Evolutionary conservation across 2,113 vertebrate genomes (phyloP), one percentile per base, ranked within the genome.

Genomic region (Agelaius tricolor): DNA sequence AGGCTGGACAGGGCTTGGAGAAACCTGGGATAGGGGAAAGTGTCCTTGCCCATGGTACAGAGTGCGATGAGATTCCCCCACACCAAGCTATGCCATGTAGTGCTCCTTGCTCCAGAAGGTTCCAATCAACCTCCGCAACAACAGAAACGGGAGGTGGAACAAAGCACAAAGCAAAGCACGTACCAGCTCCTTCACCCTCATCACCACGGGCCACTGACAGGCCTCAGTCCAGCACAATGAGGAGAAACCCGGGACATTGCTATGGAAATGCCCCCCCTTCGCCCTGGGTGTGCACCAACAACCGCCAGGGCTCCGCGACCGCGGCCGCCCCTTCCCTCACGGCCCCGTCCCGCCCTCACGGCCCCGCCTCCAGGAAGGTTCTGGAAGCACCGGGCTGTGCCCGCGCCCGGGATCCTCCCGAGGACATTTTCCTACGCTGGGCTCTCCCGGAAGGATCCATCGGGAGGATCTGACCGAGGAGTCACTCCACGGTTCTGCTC

Each of bases 261-360:
- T 7, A 23, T 4, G 35, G 47, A 41, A 43, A 72, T 2, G 5
- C 27, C 39, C 37, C 37, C 37, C 3, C 15, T 11, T 24, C 30
- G 8, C 19, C 43, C 10, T 2, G 7, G 11, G 9, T 7, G 26
- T 3, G 37, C 62, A 1, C 13, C 1, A 30, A 6, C 13, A 21
- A 6, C 9, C 24, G 3, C 61, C 12, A 4, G 35, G 27, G 5
- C n/a, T 15, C 49, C 41, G 8, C 13, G 10, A 9, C 27, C 47
- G 39, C 10, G 20, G 16, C 46, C 24, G 35, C 19, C 43, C 44
- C 44, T 21, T 10, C 80, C 68, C 69, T 63, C 68, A 44, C 44
- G 23, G 43, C 43, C 51, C 65, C 43, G 15, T 28, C 79, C 58
- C 47, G 2, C 54, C 49, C 54, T 54, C 67, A 44, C 24, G 17